Evolutionary conservation across 2,888 invertebrate species (phyloP), one percentile per base, ranked within the genome.

Genomic region (Agriopis marginaria): DNA sequence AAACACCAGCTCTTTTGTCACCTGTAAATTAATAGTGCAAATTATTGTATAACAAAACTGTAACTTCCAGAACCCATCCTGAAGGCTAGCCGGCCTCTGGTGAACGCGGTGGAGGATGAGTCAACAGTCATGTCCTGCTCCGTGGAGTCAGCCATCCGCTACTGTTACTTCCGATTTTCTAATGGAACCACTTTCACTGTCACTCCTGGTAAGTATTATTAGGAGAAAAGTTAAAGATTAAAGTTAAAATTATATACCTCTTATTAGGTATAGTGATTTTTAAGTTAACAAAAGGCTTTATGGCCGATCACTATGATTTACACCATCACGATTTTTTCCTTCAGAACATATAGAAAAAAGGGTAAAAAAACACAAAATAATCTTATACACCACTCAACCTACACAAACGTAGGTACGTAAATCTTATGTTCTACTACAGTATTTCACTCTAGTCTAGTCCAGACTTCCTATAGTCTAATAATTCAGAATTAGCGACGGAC

Each of bases 111-210:
- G 2, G 87, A 81, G 11, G 87, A 85, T 0, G 84, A 87, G 1
- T 73, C 79, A 3, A 78, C 85, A 0, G 78, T 77, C 7, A 77
- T 93, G 84, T 79, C 84, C 11, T 94, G 93, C 77, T 82, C 82
- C 0, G 78, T 90, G 7, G 77, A 83, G 42, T 73, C 89, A 0
- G 65, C 81, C 4, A 86, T 93, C 58, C 79, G 81, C 1, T 93
- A 93, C 84, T 93, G 93, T 80, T 92, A 91, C 83, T 92, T 92
- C 83, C 83, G 91, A 47, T 77, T 85, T 0, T 70, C 74, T 3
- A 93, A 93, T 68, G 92, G 92, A 75, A 88, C 91, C 14, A 71
- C 86, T 39, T 89, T 78, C 78, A 85, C 82, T 53, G 83, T 91
- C n/a, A 78, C 81, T 12, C 89, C 90, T 63, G 85, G 93, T 92